Conservation (phyloP, 2,797 vertebrate genomes). For the Danio kyathit region DNA sequence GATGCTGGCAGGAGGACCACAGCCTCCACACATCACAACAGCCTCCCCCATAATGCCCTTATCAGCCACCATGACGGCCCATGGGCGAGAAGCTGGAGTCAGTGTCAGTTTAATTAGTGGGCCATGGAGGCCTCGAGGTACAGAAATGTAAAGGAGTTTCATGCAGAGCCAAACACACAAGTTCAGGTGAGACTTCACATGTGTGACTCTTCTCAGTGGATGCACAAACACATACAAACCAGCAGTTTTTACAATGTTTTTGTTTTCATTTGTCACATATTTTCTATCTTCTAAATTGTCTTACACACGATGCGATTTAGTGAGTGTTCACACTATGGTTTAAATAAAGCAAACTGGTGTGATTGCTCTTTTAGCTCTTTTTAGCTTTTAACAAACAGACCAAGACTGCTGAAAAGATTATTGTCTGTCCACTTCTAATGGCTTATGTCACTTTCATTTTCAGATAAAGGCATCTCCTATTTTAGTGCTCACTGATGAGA, state of each 20-base stretch:
- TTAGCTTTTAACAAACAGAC: too few species aligned
- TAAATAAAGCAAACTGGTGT: too few species aligned
- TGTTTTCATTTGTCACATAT: not conserved
- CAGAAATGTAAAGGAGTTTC: not conserved
- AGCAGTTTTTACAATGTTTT: not conserved
- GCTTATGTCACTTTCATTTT: too few species aligned
- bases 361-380: too few species aligned
- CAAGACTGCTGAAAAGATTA: too few species aligned
- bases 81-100: conserved; percentile 35
- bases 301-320: not conserved
- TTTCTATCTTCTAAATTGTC: not conserved
- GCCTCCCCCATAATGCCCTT: conserved; percentile 24
- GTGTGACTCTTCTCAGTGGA: not conserved
- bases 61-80: conserved; percentile 26
- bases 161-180: conserved; percentile 1
- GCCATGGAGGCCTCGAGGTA: conserved; percentile 4
- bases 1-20: conserved; percentile 27
- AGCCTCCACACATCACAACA: conserved; percentile 12
- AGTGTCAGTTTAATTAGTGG: conserved; percentile 45
- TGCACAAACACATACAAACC: not conserved
- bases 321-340: too few species aligned
- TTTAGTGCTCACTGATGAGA: too few species aligned
- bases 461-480: too few species aligned
- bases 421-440: too few species aligned
- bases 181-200: not conserved